These are phyloP conservation scores for Drosophila grimshawi DNA, from an alignment of 1,140 invertebrate genomes.

Conservation along the genomic window DNA sequence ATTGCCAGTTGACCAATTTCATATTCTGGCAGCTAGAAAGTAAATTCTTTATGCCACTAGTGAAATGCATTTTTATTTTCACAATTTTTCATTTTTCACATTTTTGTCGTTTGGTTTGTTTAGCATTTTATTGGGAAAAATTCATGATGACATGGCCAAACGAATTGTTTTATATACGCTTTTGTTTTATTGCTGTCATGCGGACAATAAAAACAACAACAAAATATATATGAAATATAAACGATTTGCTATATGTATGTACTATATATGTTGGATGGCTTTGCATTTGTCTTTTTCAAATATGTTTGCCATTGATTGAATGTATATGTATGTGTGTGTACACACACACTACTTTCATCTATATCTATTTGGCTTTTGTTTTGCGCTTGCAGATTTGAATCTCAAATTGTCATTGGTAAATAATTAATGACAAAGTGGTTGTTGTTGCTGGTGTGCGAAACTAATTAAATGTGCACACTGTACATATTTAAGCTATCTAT, in stretches of 20 bases:
- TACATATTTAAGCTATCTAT: constrained; percentile 7
- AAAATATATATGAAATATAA: constrained; percentile 14
- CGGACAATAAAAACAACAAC: constrained; percentile 17
- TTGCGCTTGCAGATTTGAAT: constrained; percentile 9
- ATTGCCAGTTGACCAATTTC: background rate
- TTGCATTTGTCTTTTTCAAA: constrained; percentile 31
- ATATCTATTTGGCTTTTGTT: constrained; percentile 38
- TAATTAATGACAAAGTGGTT: constrained; percentile 43
- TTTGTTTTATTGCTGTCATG: constrained; percentile 31
- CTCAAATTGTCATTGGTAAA: constrained; percentile 22
- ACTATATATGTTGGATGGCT: constrained; percentile 18
- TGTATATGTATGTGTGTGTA: background rate
- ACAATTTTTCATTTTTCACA: constrained; percentile 8
- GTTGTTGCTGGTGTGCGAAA: constrained; percentile 17
- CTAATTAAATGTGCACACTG: constrained; percentile 42
- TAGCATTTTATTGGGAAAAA: constrained; percentile 38
- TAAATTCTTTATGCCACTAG: constrained; percentile 8
- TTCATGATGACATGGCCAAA: constrained; percentile 37
- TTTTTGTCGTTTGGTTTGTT: constrained; percentile 3
- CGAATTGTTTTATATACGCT: constrained; percentile 34
- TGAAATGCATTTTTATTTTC: background rate
- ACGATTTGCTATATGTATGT: constrained; percentile 27
- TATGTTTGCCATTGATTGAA: constrained; percentile 45
- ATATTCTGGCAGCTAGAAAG: background rate
- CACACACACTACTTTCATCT: too few relatives aligned